These are phyloP conservation scores for Drosophila guanche DNA, from an alignment of 1,140 invertebrate genomes.

Conservation along the genomic window DNA sequence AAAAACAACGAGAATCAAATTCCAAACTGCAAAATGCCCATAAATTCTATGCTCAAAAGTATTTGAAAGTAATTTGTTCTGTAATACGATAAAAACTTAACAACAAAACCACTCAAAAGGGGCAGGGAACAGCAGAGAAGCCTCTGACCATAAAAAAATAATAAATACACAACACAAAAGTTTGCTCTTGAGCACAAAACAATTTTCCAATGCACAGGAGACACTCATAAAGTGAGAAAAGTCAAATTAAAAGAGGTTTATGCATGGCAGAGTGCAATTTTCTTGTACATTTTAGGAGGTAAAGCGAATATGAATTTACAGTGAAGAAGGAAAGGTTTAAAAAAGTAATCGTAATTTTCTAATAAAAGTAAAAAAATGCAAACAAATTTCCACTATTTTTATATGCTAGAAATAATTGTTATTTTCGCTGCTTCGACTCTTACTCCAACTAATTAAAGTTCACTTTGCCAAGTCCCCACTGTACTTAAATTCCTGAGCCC, in stretches of 20 bases:
- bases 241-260: too few species aligned
- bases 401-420: too few species aligned
- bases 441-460: too few species aligned
- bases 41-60: constrained; percentile 66
- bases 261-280: neutral
- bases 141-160: constrained; percentile 61
- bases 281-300: neutral
- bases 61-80: constrained; percentile 72
- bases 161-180: constrained; percentile 48
- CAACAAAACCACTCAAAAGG: constrained; percentile 8
- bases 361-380: too few species aligned
- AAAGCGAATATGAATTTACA: too few species aligned
- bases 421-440: too few species aligned
- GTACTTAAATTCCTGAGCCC: too few species aligned
- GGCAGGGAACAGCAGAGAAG: constrained; percentile 17
- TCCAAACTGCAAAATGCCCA: constrained; percentile 40
- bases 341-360: too few species aligned
- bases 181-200: constrained; percentile 60
- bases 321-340: too few species aligned
- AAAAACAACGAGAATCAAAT: constrained; percentile 46
- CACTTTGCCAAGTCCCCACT: too few species aligned
- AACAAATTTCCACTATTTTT: too few species aligned
- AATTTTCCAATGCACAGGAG: constrained; percentile 36
- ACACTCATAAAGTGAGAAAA: too few species aligned
- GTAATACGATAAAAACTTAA: constrained; percentile 55